These are phyloP conservation scores for Cyaniris semiargus DNA, from an alignment of 2,888 invertebrate genomes.

Conservation along the genomic window DNA sequence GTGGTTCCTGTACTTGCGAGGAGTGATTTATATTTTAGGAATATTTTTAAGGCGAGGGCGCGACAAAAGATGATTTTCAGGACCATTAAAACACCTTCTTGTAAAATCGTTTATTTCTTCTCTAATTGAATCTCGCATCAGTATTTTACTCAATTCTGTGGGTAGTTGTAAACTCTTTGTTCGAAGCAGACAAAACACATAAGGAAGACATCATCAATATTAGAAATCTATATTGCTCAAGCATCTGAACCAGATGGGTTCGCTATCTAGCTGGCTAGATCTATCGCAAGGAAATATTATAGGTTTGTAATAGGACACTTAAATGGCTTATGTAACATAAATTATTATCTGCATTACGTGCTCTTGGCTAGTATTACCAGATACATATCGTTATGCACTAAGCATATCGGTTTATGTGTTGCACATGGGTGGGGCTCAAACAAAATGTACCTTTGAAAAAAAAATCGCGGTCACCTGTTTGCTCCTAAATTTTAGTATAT, in stretches of 20 bases:
- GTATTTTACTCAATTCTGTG: not conserved
- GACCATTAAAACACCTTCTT: not conserved
- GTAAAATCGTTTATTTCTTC: not conserved
- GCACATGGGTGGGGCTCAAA: no score
- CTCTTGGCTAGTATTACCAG: not conserved
- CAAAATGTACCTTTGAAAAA: no score
- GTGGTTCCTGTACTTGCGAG: constrained; percentile 29
- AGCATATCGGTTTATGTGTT: not conserved
- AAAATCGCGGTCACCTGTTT: no score
- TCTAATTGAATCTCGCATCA: not conserved
- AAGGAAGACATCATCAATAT: constrained; percentile 10
- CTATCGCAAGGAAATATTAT: constrained; percentile 22
- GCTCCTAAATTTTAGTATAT: no score
- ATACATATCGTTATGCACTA: constrained; percentile 24
- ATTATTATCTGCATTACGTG: constrained; percentile 29
- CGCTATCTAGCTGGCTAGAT: not conserved
- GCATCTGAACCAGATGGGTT: constrained; percentile 16
- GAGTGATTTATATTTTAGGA: constrained; percentile 18
- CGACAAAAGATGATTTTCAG: not conserved
- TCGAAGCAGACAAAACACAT: not conserved
- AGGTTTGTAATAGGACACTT: constrained; percentile 27
- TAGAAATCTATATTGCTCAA: constrained; percentile 4
- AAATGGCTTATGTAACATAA: constrained; percentile 26
- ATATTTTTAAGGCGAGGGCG: not conserved
- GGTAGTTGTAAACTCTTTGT: not conserved